Base-by-base conservation (phyloP, 64 coral and sea anemone genomes). In the Exaiptasia diaphana region DNA sequence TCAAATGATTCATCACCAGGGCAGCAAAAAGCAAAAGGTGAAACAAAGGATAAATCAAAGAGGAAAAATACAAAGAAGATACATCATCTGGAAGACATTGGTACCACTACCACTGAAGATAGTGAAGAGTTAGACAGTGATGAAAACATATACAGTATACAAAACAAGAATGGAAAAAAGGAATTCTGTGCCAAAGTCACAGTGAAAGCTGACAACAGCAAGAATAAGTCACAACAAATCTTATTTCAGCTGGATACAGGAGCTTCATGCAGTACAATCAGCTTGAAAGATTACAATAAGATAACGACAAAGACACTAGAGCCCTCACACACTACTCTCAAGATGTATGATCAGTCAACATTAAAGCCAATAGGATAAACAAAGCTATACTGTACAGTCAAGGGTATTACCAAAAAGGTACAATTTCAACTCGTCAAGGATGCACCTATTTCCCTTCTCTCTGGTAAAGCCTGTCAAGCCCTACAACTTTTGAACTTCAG, bases 171-270 rank as follows among this genome's bases (percentile, higher is more conserved):
- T 15, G 25, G 24, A 7, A 87, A 53, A 68, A 73, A 36, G 8
- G 27, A 78, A 44, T 78, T 76, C 28, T 77, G 75, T 26, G 60
- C 73, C 17, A 38, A 64, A 53, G 34, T 78, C 4, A 7, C 27
- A 23, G 73, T 64, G 20, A 4, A 31, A 77, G 35, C 57, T 15
- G 30, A 59, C 21, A 65, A 76, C 18, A 69, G 21, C 13, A n/a
- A n/a, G n/a, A 58, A 36, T 7, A 41, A 77, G 1, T 1, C 65
- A 25, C 8, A 15, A 6, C 56, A 30, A 68, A 53, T 67, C 22
- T 65, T 64, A 13, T 76, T 87, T 50, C 84, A 87, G 27, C 42
- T 87, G 2, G 84, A 87, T 25, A 87, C 49, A 15, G 74, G 85
- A 36, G 85, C 74, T 25, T 58, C 85, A 23, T 88, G 50, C 67